Conservation (phyloP, 2,888 invertebrate genomes). For the Orthosia gracilis region DNA sequence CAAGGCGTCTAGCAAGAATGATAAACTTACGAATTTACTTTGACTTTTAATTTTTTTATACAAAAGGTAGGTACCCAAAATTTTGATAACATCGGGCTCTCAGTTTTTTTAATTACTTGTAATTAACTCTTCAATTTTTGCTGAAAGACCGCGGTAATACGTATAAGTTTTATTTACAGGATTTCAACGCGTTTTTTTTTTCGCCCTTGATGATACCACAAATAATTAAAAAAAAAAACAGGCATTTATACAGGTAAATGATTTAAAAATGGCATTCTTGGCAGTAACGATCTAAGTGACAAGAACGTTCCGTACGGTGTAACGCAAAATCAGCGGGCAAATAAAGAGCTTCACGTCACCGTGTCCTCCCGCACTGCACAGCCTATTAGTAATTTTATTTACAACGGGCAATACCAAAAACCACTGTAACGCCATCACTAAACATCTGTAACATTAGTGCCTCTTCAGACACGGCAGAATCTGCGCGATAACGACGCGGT, state of each 20-base stretch:
- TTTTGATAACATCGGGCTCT: neutral
- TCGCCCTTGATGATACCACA: neutral
- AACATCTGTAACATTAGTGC: too few species aligned
- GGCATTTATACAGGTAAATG: neutral
- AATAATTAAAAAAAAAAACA: conserved; percentile 16
- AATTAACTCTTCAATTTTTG: neutral
- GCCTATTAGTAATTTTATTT: neutral
- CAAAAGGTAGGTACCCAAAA: conserved; percentile 22
- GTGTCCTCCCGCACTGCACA: neutral
- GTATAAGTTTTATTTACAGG: neutral
- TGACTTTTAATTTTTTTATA: conserved; percentile 10
- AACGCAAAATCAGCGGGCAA: neutral
- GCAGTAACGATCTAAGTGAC: too few species aligned
- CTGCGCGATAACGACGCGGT: too few species aligned
- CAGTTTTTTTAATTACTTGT: neutral
- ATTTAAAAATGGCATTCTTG: conserved; percentile 32
- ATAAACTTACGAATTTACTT: neutral
- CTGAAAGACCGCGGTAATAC: neutral
- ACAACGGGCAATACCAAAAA: neutral
- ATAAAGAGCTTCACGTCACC: neutral
- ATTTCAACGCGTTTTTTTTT: neutral
- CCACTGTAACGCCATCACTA: neutral
- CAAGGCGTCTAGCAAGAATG: conserved; percentile 16
- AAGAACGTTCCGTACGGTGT: too few species aligned
- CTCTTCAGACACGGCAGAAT: too few species aligned